Evolutionary conservation across 2,113 vertebrate species (phyloP), one percentile per base, ranked within the genome.

Genomic region (Ifrita kowaldi): DNA sequence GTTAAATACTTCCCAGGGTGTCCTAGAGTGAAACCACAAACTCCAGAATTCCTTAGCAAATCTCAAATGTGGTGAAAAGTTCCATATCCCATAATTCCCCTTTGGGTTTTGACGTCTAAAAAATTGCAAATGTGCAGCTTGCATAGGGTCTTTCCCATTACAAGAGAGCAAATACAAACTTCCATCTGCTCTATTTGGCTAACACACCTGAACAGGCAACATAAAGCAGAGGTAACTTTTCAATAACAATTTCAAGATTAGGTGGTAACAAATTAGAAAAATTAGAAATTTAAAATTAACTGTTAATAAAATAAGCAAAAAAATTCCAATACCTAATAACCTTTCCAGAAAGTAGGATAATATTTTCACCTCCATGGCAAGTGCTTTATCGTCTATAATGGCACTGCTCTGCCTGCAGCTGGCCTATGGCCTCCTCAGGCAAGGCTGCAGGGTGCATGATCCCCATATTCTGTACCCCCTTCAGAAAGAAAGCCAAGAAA

Each of bases 371-470:
- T 37, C 30, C 18, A 2, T 10, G 39, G 18, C 32, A 62, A 15
- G 14, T 30, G 46, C 47, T 87, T 59, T 59, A 11, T 33, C 1
- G 1, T 32, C 67, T 21, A 26, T 8, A 47, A 26, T 3, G 33
- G n/a, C 55, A 53, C 21, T 0, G 5, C 53, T 74, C 19, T 63
- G 37, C 62, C 79, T 20, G 56, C 44, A 37, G 35, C 39, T 49
- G 23, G 14, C 7, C 5, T 28, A 2, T 21, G 35, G 19, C 33
- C 23, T 74, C 23, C 68, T 71, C 0, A 0, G 32, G 13, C 1
- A 1, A 30, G 69, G 28, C 64, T 50, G 44, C 55, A n/a, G 84
- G 46, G 15, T 3, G 1, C 10, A 2, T 3, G 27, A 21, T n/a
- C 62, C 47, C 22, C 5, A 4, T 28, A 9, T 19, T 46, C 59